Percentiles rank a stretch among this genome's conserved stretches.
Evolutionary conservation across 2,113 vertebrate species (phyloP).

Genomic region (Indicator indicator): DNA sequence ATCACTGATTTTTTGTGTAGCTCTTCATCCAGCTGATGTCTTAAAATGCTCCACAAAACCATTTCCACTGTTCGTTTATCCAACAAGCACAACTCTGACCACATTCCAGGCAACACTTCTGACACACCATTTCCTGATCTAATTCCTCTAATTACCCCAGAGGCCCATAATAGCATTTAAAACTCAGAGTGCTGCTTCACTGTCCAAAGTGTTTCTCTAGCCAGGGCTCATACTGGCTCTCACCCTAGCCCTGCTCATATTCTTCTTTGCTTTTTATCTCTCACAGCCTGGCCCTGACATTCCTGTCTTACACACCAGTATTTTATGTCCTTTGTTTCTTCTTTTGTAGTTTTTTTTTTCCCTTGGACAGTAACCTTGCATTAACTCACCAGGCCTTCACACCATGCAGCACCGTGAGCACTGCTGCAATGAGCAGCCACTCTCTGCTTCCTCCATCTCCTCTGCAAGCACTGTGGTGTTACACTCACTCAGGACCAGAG

Average conservation of each 20-base stretch:
- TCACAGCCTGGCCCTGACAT: not conserved
- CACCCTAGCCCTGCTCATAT: not conserved
- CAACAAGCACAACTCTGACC: not conserved
- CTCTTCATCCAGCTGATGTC: not conserved
- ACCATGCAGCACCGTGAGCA: rapidly evolving
- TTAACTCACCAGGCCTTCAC: rapidly evolving
- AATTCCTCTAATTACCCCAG: slow-evolving; percentile 24
- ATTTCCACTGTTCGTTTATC: not conserved
- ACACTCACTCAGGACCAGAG: not conserved
- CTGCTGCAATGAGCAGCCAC: not conserved
- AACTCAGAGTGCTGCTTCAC: not conserved
- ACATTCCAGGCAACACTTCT: slow-evolving; percentile 6
- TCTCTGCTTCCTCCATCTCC: not conserved
- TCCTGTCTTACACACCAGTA: not conserved
- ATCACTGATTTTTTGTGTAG: not conserved
- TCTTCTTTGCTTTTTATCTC: not conserved
- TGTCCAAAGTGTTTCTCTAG: not conserved
- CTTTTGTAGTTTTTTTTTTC: not conserved
- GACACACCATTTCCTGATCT: slow-evolving; percentile 46
- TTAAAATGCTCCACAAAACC: not conserved
- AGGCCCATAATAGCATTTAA: slow-evolving; percentile 29
- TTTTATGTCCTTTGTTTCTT: not conserved
- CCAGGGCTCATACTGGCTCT: not conserved
- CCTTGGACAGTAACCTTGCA: not conserved
- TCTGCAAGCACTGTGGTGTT: not conserved